Conservation (phyloP, 2,113 vertebrate species). For the Actenoides lindsayi region DNA sequence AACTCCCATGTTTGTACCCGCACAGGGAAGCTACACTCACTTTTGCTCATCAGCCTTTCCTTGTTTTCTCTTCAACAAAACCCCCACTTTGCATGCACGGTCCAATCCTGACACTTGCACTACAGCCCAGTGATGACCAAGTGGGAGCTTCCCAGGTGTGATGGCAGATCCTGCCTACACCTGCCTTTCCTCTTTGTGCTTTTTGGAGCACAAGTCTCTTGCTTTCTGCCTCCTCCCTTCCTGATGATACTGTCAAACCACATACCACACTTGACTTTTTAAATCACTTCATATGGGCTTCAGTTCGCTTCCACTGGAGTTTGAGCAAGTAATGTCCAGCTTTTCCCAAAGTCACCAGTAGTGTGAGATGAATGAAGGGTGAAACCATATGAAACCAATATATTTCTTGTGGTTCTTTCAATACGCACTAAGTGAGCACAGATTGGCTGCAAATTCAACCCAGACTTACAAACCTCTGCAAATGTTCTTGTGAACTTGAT, state of each 20-base stretch:
- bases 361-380: neutral
- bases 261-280: neutral
- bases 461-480: constrained; percentile 52
- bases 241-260: neutral
- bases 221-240: neutral
- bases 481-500: constrained; percentile 53
- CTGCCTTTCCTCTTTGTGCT: neutral
- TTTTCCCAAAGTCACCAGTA: neutral
- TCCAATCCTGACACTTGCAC: neutral
- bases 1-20: neutral
- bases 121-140: neutral
- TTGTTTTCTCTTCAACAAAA: neutral
- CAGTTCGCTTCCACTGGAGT: neutral
- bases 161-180: neutral
- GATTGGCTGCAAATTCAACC: constrained; percentile 54
- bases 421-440: constrained; percentile 20
- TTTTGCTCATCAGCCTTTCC: neutral
- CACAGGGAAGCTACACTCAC: neutral
- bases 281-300: neutral
- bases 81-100: fast-evolving
- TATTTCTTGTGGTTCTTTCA: constrained; percentile 5
- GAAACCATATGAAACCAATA: constrained; percentile 37
- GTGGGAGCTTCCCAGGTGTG: neutral
- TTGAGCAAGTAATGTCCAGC: neutral
- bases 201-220: neutral